Percentiles rank a stretch among this genome's conserved stretches.
Conservation (phyloP, 1,140 invertebrate species). For the Sitophilus oryzae region DNA sequence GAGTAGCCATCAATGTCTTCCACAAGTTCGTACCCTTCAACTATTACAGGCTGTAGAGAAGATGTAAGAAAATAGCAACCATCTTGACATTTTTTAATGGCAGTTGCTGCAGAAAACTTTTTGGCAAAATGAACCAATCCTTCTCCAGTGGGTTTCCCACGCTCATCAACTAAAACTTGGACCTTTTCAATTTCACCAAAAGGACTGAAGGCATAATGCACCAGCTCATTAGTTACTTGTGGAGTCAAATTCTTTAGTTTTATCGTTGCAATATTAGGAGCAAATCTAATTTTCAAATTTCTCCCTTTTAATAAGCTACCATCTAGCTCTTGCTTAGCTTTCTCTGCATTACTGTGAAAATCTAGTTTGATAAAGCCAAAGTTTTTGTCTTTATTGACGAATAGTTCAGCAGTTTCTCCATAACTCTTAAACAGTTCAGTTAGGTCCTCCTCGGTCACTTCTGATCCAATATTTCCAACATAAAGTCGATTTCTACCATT, state of each 20-base stretch:
- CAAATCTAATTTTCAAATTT: slow-evolving; percentile 87
- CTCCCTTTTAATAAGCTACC: slow-evolving; percentile 73
- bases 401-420: slow-evolving; percentile 87
- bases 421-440: slow-evolving; percentile 74
- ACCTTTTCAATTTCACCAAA: slow-evolving; percentile 94
- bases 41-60: slow-evolving; percentile 81
- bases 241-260: slow-evolving; percentile 89
- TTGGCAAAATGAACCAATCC: slow-evolving; percentile 94
- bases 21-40: slow-evolving; percentile 81
- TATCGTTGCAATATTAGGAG: slow-evolving; percentile 87
- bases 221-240: slow-evolving; percentile 91
- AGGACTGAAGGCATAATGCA: slow-evolving; percentile 86
- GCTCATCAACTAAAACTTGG: slow-evolving; percentile 91
- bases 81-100: slow-evolving; percentile 85
- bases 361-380: slow-evolving; percentile 98
- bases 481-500: slow-evolving; percentile 88
- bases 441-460: slow-evolving; percentile 84
- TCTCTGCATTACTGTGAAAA: slow-evolving; percentile 91
- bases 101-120: slow-evolving; percentile 81
- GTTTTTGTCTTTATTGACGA: slow-evolving; percentile 91
- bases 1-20: slow-evolving; percentile 93
- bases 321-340: slow-evolving; percentile 90
- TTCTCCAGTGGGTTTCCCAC: slow-evolving; percentile 90
- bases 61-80: slow-evolving; percentile 91
- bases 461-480: slow-evolving; percentile 86